Evolutionary conservation across 2,888 invertebrate species (phyloP).

Genomic region (Nysson spinosus): DNA sequence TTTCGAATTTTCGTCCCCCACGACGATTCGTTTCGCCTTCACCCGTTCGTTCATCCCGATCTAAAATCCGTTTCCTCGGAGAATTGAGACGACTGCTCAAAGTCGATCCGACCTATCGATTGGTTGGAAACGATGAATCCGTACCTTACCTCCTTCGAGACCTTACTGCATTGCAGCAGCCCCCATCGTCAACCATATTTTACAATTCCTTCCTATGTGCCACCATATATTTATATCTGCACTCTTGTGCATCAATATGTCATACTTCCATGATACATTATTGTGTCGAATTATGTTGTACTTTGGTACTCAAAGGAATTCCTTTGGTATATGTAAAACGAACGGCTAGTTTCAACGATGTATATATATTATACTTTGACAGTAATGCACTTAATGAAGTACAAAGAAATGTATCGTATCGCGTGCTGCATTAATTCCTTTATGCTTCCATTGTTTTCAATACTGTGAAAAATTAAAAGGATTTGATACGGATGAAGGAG

Average conservation of each 20-base stretch:
- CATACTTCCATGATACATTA: conserved; percentile 6
- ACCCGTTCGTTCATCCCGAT: conserved; percentile 12
- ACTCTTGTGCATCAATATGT: conserved; percentile 7
- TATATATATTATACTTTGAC: too few species aligned
- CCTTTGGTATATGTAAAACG: too few species aligned
- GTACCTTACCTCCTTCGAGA: conserved; percentile 18
- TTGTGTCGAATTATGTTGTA: too few species aligned
- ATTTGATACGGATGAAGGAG: too few species aligned
- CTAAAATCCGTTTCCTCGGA: conserved; percentile 56
- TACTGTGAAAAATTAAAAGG: too few species aligned
- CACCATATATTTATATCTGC: not conserved
- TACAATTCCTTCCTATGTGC: conserved; percentile 44
- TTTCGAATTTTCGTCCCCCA: conserved; percentile 56
- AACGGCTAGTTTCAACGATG: too few species aligned
- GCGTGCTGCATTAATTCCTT: too few species aligned
- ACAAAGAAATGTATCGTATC: too few species aligned
- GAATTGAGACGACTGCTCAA: conserved; percentile 52
- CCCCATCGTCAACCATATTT: conserved; percentile 47
- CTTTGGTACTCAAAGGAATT: too few species aligned
- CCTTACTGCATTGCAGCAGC: conserved; percentile 41
- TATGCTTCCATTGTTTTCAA: too few species aligned
- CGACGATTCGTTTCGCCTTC: conserved; percentile 9
- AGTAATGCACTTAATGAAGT: too few species aligned
- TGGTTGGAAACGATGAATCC: conserved; percentile 36
- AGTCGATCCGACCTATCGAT: conserved; percentile 53